Evolutionary conservation across 2,113 vertebrate genomes (phyloP), one percentile per base, ranked within the genome.

Genomic region (Ameiurus melas): DNA sequence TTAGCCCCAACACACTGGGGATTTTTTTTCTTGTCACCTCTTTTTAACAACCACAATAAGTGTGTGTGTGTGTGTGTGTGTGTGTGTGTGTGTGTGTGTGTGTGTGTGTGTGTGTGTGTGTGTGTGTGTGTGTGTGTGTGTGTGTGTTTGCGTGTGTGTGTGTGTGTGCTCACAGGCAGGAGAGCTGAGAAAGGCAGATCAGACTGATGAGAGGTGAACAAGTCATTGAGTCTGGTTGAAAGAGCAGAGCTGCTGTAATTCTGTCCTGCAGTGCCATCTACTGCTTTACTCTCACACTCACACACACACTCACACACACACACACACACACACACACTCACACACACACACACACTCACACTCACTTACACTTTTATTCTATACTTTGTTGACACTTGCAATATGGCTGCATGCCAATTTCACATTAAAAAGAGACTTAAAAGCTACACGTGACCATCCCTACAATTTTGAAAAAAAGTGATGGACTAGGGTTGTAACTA

Each of bases 261-360:
- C 75, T 79, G 84, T 84, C 43, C 75, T 68, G 89, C 84, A 83
- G 22, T 30, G 43, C 93, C 93, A 93, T 88, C 95, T 94, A 47
- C 39, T 90, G 94, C 3, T 25, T 30, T 27, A 27, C 8, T 0
- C 1, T 1, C 27, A 13, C 73, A 27, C 73, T 14, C 43, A 27
- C 39, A 51, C 73, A 47, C 39, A 77, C 39, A 77, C 73, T 47
- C 71, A 75, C 71, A 75, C 36, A 75, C 71, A 75, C 19, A 75
- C 36, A 25, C 22, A 47, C 22, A 25, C 39, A 27, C 39, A 47
- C 39, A 47, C 73, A n/a, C 75, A 77, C 73, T 43, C 71, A 39
- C 70, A 20, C 36, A 39, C 17, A 39, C 10, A 17, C 58, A 25
- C 20, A n/a, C n/a, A n/a, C n/a, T n/a, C n/a, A n/a, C n/a, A n/a